A percentile compares a stretch with the other conserved stretches of the same genome.
Conservation (phyloP, 64 coral and sea anemone species). For the Cladopsammia gracilis region DNA sequence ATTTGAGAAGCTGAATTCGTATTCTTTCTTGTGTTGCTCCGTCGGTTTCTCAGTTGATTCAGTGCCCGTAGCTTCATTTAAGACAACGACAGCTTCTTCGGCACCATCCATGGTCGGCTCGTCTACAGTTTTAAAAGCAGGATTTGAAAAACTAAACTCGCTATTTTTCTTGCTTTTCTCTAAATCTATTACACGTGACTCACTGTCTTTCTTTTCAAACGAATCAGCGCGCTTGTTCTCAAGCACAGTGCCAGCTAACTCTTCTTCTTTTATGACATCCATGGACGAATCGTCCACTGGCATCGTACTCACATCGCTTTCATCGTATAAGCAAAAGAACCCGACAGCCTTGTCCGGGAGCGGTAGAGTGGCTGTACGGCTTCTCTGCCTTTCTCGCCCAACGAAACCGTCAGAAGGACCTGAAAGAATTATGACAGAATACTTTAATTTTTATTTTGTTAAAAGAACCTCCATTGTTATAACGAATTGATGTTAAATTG, state of each 20-base stretch:
- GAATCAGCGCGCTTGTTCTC: not conserved
- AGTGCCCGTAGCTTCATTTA: not conserved
- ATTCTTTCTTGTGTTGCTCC: not conserved
- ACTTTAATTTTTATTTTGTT: too few species aligned
- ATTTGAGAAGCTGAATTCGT: constrained; percentile 33
- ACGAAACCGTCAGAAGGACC: not conserved
- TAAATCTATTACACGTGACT: not conserved
- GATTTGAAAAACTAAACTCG: constrained; percentile 47
- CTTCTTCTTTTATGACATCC: not conserved
- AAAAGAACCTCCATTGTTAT: too few species aligned
- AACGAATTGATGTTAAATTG: too few species aligned
- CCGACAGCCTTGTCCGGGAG: constrained; percentile 3
- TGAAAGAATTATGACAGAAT: not conserved
- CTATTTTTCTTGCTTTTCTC: not conserved
- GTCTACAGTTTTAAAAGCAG: constrained; percentile 1
- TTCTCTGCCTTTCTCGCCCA: not conserved
- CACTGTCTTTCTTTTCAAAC: not conserved
- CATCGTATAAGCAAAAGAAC: constrained; percentile 14
- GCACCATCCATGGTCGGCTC: not conserved
- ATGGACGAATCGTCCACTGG: not conserved
- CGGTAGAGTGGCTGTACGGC: not conserved
- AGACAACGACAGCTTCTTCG: not conserved
- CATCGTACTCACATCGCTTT: not conserved
- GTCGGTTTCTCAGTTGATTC: not conserved
- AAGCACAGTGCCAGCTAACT: not conserved